Percentiles rank a stretch among this genome's conserved stretches.
These are phyloP conservation scores for Dugesia japonica DNA, from an alignment of 2,888 invertebrate genomes.

Conservation along the genomic window DNA sequence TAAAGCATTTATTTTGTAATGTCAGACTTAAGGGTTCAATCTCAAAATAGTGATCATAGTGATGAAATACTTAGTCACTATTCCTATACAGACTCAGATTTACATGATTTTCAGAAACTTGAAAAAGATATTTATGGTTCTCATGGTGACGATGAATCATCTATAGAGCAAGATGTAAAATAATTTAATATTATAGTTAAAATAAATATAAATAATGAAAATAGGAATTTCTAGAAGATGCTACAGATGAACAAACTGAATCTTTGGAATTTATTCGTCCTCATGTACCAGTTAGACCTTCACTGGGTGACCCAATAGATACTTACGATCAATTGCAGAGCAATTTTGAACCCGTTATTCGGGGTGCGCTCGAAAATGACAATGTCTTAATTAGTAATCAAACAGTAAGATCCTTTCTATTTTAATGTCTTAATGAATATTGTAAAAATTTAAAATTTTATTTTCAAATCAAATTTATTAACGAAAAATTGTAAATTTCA, in stretches of 20 bases:
- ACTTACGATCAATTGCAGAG: conserved; percentile 8
- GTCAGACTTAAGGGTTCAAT: background rate
- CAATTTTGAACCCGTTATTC: background rate
- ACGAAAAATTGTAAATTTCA: too few relatives aligned
- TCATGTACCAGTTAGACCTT: background rate
- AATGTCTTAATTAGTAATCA: too few relatives aligned
- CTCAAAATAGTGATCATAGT: background rate
- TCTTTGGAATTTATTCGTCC: conserved; percentile 4
- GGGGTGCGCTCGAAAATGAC: too few relatives aligned
- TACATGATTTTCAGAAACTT: background rate
- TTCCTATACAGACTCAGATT: background rate
- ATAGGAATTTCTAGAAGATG: background rate
- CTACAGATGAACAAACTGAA: background rate
- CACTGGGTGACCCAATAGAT: background rate
- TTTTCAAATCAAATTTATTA: too few relatives aligned
- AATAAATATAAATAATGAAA: too few relatives aligned
- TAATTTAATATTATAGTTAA: too few relatives aligned
- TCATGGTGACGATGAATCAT: background rate
- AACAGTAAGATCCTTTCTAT: too few relatives aligned
- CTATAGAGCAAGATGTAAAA: background rate
- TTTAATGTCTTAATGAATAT: too few relatives aligned
- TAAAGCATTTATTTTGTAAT: background rate
- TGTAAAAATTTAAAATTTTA: too few relatives aligned
- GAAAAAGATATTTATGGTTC: conserved; percentile 10
- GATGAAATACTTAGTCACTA: background rate